Evolutionary conservation across 2,888 invertebrate species (phyloP).

Genomic region (Chrysolina oricalcia): DNA sequence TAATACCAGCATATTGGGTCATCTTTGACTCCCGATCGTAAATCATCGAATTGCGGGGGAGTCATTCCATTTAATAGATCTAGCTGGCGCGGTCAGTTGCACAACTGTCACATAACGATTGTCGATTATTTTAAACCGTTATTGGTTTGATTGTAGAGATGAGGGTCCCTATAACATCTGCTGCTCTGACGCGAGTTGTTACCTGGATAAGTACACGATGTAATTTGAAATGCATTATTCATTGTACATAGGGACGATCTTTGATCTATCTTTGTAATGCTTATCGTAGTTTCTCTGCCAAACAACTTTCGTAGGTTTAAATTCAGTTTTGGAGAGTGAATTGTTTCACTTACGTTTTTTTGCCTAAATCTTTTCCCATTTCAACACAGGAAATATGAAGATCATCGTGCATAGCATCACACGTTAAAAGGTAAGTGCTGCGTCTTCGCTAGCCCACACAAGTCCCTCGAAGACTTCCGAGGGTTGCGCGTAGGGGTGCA

Average conservation of each 20-base stretch:
- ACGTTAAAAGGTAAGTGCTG: too few species aligned
- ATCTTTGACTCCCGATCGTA: conserved; percentile 55
- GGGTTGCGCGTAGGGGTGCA: too few species aligned
- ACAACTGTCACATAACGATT: conserved; percentile 60
- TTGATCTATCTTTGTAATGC: not conserved
- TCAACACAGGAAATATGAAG: too few species aligned
- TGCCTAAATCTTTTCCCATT: too few species aligned
- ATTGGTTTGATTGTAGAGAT: conserved; percentile 31
- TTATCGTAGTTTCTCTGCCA: too few species aligned
- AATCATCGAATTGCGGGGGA: conserved; percentile 64
- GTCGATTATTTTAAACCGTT: conserved; percentile 54
- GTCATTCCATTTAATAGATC: conserved; percentile 61
- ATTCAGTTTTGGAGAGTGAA: too few species aligned
- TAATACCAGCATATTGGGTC: conserved; percentile 54
- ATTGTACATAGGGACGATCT: not conserved
- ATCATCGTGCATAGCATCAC: too few species aligned
- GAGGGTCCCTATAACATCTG: conserved; percentile 49
- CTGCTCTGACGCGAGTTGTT: conserved; percentile 35
- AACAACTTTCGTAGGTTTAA: too few species aligned
- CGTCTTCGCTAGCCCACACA: too few species aligned
- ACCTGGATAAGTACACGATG: conserved; percentile 36
- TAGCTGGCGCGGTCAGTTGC: conserved; percentile 60
- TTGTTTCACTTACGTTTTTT: too few species aligned
- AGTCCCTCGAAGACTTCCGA: too few species aligned
- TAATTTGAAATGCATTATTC: conserved; percentile 19